A percentile compares a stretch with the other conserved stretches of the same genome.
Evolutionary conservation across 2,888 invertebrate species (phyloP).

Genomic region (Apocheima hispidaria): DNA sequence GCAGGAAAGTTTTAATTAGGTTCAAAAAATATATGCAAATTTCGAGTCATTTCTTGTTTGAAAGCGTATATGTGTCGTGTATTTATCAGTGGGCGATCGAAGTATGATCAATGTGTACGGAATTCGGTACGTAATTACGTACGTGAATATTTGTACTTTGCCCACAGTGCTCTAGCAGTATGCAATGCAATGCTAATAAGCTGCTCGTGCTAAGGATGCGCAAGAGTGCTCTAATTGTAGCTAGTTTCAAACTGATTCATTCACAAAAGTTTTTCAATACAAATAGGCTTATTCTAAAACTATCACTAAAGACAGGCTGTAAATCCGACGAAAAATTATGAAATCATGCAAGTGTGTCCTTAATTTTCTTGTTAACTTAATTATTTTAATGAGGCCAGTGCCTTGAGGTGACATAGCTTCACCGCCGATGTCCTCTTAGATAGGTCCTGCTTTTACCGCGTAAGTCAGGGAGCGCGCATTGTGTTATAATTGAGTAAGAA

Average conservation of each 20-base stretch:
- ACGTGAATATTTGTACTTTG: neutral
- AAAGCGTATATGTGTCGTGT: conserved; percentile 16
- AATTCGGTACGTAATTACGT: neutral
- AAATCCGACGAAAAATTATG: no score
- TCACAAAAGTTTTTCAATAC: neutral
- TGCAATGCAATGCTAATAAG: conserved; percentile 19
- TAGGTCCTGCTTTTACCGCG: no score
- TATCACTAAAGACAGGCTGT: no score
- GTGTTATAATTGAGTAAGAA: no score
- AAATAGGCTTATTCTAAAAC: no score
- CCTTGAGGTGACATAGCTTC: no score
- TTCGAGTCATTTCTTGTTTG: conserved; percentile 14
- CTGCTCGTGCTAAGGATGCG: conserved; percentile 5
- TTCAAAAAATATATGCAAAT: conserved; percentile 13
- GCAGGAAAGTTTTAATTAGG: neutral
- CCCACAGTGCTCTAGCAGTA: neutral
- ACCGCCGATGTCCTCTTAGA: no score
- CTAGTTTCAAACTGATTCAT: neutral
- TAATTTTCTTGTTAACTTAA: no score
- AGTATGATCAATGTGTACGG: neutral
- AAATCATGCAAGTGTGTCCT: no score
- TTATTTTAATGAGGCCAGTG: no score
- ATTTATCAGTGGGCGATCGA: conserved; percentile 17
- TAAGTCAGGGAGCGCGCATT: no score
- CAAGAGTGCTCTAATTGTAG: conserved; percentile 15